phyloP scores from a whole-genome alignment of 2,797 vertebrate genomes.

The Anguilla obscura region DNA sequence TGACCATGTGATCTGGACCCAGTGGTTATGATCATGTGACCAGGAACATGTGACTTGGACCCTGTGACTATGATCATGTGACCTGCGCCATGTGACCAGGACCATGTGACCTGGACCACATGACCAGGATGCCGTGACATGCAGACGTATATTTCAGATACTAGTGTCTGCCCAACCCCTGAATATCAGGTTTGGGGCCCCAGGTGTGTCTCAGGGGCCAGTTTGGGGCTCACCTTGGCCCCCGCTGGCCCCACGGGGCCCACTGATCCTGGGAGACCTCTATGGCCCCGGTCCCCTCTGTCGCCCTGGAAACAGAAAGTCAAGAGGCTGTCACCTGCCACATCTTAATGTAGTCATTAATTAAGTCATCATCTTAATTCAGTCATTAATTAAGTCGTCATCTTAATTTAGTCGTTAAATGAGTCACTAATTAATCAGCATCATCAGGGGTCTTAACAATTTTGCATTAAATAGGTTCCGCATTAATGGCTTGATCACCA shows the following conservation, averaged over 20 bases:
- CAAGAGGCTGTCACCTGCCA: background rate
- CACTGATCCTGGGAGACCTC: slow-evolving; percentile 69
- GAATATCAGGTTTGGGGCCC: background rate
- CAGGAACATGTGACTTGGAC: too few species aligned
- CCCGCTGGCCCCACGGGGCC: slow-evolving; percentile 75
- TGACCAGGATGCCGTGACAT: too few species aligned
- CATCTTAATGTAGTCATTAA: background rate
- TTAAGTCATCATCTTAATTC: background rate
- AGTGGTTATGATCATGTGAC: background rate
- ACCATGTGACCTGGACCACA: too few species aligned
- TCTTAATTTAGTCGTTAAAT: background rate
- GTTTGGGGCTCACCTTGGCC: slow-evolving; percentile 72
- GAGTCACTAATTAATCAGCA: background rate
- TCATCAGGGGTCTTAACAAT: background rate
- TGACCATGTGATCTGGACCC: background rate
- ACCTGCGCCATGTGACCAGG: too few species aligned
- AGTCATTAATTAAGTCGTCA: background rate
- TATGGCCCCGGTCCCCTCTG: slow-evolving; percentile 76
- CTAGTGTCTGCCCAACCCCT: background rate
- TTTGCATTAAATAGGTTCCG: background rate
- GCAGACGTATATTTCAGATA: too few species aligned
- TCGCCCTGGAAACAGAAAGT: slow-evolving; percentile 73
- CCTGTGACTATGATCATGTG: too few species aligned
- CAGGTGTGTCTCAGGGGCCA: background rate
- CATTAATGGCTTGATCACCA: background rate